Evolutionary conservation across 1,140 invertebrate genomes (phyloP).

Genomic region (Atopsyche davidsoni): DNA sequence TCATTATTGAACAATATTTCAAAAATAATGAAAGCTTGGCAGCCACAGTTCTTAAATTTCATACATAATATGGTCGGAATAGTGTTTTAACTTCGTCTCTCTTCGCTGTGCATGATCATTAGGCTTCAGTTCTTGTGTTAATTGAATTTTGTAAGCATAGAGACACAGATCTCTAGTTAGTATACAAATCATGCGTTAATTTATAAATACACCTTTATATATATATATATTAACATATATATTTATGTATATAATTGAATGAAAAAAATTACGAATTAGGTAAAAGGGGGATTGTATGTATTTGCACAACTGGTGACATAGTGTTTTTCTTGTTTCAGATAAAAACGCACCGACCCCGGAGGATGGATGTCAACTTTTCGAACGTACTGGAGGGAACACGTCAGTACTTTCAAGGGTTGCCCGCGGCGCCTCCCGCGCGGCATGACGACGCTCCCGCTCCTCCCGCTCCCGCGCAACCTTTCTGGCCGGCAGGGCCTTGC

Average conservation of each 20-base stretch:
- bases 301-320: no score
- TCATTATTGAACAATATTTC: no score
- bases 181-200: not conserved
- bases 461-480: constrained; percentile 38
- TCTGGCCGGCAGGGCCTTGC: constrained; percentile 43
- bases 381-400: constrained; percentile 74
- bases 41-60: no score
- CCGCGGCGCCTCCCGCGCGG: constrained; percentile 49
- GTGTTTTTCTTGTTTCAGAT: constrained; percentile 24
- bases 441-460: constrained; percentile 36
- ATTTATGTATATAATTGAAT: not conserved
- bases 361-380: constrained; percentile 70
- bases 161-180: no score
- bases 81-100: no score
- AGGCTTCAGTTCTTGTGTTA: no score
- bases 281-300: not conserved
- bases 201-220: not conserved
- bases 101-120: no score
- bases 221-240: no score
- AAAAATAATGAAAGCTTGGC: no score
- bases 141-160: no score
- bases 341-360: constrained; percentile 37
- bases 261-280: not conserved
- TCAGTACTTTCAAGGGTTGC: constrained; percentile 72
- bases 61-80: no score